Base-by-base conservation (phyloP, 2,113 vertebrate species). In the Trematocara stigmaticum region DNA sequence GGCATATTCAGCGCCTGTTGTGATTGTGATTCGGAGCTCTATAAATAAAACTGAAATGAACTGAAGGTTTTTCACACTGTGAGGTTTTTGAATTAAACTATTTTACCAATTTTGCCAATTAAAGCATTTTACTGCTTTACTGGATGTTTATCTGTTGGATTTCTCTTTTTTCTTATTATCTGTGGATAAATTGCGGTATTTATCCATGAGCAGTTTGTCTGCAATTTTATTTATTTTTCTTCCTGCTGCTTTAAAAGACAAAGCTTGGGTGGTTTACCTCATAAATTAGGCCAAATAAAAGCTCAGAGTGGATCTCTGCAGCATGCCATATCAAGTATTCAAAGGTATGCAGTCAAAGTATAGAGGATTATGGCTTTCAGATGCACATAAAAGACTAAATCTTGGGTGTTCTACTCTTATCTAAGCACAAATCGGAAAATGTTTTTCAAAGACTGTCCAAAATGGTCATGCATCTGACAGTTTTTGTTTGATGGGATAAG, bases 281-380 rank as follows among this genome's bases (percentile, higher is more conserved):
- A 35, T 69, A 35, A 88, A 88, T 85, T 61, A 82, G 51, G 40
- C 71, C 57, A 64, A 69, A 86, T 51, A 59, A 84, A 88, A 86
- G 34, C 86, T 80, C 52, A 57, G 5, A 86, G 78, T 49, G 26
- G 69, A 51, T 55, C 82, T 79, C 59, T 34, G 82, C 61, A 81
- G 59, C 18, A 16, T 55, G 20, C 61, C 59, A 52, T 34, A 76
- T n/a, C 71, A 31, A 34, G 26, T 8, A 51, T 76, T 49, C 45
- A 51, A 76, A 76, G 45, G 26, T 31, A 38, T 83, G 49, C n/a
- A 31, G 69, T n/a, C 11, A 78, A 71, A 84, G 7, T 78, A 20
- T 38, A 45, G 87, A 87, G 34, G 51, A 64, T 45, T 55, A 29
- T 55, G 18, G 40, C 55, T 84, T 56, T 81, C 38, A 82, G 59